These are phyloP conservation scores for Dipodomys merriami DNA, from an alignment of 2,113 vertebrate species.

Conservation along the genomic window DNA sequence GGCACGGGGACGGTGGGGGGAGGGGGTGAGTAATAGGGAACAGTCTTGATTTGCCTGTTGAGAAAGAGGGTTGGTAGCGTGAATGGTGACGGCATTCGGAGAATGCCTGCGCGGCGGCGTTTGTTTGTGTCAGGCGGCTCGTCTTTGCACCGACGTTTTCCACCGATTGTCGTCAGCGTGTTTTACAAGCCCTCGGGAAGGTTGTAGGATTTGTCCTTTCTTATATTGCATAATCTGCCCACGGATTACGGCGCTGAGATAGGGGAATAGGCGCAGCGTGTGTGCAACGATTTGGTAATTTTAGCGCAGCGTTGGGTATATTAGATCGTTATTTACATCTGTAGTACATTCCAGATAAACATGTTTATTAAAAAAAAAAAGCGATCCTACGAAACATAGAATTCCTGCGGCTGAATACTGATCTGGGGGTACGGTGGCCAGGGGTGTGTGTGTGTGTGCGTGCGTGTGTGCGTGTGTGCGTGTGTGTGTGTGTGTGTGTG, in stretches of 20 bases:
- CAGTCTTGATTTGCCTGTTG: not conserved
- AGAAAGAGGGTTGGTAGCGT: not conserved
- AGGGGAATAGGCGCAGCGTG: constrained; percentile 51
- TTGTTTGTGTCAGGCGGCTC: constrained; percentile 35
- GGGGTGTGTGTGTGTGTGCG: no score
- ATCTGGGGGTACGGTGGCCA: not conserved
- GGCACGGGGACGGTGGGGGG: not conserved
- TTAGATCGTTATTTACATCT: constrained; percentile 15
- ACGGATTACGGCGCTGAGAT: not conserved
- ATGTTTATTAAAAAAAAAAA: not conserved
- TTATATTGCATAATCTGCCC: constrained; percentile 81
- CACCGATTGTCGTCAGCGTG: constrained; percentile 69
- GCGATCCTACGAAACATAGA: not conserved
- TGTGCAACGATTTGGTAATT: constrained; percentile 57
- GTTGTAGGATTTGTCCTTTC: constrained; percentile 77
- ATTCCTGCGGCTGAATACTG: not conserved
- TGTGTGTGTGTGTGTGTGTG: not conserved
- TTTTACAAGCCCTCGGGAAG: constrained; percentile 67
- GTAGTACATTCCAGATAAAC: not conserved
- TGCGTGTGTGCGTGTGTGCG: not conserved
- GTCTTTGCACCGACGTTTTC: constrained; percentile 31
- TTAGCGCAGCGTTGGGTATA: constrained; percentile 55
- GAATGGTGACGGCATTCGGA: constrained; percentile 61
- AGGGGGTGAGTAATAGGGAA: not conserved
- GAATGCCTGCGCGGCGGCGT: constrained; percentile 56